phyloP scores from a whole-genome alignment of 2,113 vertebrate species.

The Thamnophis sirtalis region DNA sequence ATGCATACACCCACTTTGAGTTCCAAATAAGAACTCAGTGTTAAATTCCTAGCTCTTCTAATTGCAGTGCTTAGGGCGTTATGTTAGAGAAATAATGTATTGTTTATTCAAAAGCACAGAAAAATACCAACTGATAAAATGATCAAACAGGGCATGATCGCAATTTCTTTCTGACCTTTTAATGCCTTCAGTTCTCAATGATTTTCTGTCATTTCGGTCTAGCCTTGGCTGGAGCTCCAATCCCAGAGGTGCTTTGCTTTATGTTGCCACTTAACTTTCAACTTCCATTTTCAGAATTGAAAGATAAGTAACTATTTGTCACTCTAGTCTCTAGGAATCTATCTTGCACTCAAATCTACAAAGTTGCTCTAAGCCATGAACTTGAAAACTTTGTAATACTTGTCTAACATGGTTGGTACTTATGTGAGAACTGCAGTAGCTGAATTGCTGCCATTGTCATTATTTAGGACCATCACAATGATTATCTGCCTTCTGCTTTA shows the following conservation, averaged over 20 bases:
- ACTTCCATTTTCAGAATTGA: slow-evolving; percentile 58
- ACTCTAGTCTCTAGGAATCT: slow-evolving; percentile 51
- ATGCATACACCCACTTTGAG: neutral
- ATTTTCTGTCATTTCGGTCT: slow-evolving; percentile 75
- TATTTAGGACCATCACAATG: neutral
- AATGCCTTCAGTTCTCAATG: slow-evolving; percentile 68
- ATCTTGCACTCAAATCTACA: slow-evolving; percentile 46
- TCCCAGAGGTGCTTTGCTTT: slow-evolving; percentile 64
- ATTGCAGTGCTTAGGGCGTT: slow-evolving; percentile 46
- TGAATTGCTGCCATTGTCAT: neutral
- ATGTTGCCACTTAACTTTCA: slow-evolving; percentile 65
- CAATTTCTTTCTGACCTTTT: slow-evolving; percentile 78
- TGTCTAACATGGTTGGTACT: slow-evolving; percentile 33
- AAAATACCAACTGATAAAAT: slow-evolving; percentile 71
- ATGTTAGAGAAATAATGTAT: slow-evolving; percentile 53
- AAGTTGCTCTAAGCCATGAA: slow-evolving; percentile 31
- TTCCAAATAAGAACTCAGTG: slow-evolving; percentile 48
- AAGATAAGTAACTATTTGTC: slow-evolving; percentile 68
- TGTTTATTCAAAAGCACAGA: slow-evolving; percentile 55
- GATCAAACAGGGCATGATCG: slow-evolving; percentile 71
- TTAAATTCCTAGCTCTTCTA: slow-evolving; percentile 49
- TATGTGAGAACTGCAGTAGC: slow-evolving; percentile 11
- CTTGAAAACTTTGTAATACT: slow-evolving; percentile 38
- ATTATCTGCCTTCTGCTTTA: slow-evolving; percentile 23
- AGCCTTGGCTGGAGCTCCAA: slow-evolving; percentile 35